Percentiles rank a stretch among this genome's conserved stretches.
Conservation (phyloP, 2,888 invertebrate genomes). For the Orthonevra nobilis region DNA sequence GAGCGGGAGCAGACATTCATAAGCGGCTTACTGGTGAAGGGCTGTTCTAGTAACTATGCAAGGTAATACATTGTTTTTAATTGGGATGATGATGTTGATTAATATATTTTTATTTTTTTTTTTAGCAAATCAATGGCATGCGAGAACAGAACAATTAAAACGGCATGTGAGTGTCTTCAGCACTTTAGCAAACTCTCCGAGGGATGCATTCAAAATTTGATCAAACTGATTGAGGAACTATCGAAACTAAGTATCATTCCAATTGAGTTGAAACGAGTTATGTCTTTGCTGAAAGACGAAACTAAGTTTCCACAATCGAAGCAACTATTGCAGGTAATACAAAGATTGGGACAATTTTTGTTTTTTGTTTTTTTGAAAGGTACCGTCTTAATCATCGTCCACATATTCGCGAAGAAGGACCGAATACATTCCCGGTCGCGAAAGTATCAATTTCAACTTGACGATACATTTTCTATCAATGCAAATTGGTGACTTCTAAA, state of each 20-base stretch:
- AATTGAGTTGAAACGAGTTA: slow-evolving; percentile 82
- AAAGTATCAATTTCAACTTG: no score
- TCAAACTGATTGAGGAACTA: slow-evolving; percentile 82
- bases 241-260: slow-evolving; percentile 82
- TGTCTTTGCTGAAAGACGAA: slow-evolving; percentile 78
- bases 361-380: no score
- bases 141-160: slow-evolving; percentile 81
- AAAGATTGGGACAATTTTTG: no score
- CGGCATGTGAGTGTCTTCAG: slow-evolving; percentile 80
- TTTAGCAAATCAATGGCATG: slow-evolving; percentile 82
- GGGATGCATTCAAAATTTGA: slow-evolving; percentile 81
- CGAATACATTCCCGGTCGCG: no score
- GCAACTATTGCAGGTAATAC: slow-evolving; percentile 78
- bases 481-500: no score
- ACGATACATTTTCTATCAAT: no score
- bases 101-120: slow-evolving; percentile 56
- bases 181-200: slow-evolving; percentile 79
- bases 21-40: slow-evolving; percentile 77
- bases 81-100: no score
- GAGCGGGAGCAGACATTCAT: slow-evolving; percentile 79
- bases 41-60: slow-evolving; percentile 81
- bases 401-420: no score
- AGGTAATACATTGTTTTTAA: slow-evolving; percentile 73
- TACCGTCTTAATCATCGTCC: no score
- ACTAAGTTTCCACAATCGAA: slow-evolving; percentile 76